These are phyloP conservation scores for Acrocyrtus sp. DNA, from an alignment of 2,888 invertebrate species.

Conservation along the genomic window DNA sequence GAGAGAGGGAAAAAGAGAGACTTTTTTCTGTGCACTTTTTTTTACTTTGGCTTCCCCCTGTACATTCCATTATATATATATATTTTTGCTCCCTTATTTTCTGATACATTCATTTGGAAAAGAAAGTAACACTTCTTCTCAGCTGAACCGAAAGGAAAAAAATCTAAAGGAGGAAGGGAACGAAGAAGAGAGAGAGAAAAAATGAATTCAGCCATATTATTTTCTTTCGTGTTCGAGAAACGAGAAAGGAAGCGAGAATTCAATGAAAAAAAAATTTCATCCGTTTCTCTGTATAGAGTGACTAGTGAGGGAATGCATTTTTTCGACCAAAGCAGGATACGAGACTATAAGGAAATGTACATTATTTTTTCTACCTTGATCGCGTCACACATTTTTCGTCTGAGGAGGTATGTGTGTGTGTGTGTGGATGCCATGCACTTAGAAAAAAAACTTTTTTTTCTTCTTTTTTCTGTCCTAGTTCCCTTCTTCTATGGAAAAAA, in stretches of 20 bases:
- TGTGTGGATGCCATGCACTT: neutral
- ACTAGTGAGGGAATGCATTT: constrained; percentile 1
- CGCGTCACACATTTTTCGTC: neutral
- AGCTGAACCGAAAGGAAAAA: too few species aligned
- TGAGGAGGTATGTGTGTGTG: neutral
- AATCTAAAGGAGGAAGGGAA: neutral
- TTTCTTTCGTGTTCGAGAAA: constrained; percentile 12
- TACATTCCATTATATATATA: neutral
- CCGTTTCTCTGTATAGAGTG: constrained; percentile 18
- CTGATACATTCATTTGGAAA: neutral
- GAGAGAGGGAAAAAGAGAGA: constrained; percentile 4
- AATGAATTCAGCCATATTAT: constrained; percentile 13
- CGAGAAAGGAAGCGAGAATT: constrained; percentile 27
- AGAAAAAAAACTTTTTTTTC: neutral
- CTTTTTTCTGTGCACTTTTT: constrained; percentile 12
- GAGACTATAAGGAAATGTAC: neutral
- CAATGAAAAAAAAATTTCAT: constrained; percentile 42
- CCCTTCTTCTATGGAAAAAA: too few species aligned
- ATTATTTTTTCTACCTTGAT: neutral
- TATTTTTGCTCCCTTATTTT: constrained; percentile 1
- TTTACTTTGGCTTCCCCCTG: neutral
- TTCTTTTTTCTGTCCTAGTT: neutral
- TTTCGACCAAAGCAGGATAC: too few species aligned
- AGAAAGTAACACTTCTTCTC: too few species aligned
- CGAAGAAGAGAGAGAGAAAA: constrained; percentile 8